Evolutionary conservation across 2,888 invertebrate species (phyloP).

Genomic region (Operophtera brumata): DNA sequence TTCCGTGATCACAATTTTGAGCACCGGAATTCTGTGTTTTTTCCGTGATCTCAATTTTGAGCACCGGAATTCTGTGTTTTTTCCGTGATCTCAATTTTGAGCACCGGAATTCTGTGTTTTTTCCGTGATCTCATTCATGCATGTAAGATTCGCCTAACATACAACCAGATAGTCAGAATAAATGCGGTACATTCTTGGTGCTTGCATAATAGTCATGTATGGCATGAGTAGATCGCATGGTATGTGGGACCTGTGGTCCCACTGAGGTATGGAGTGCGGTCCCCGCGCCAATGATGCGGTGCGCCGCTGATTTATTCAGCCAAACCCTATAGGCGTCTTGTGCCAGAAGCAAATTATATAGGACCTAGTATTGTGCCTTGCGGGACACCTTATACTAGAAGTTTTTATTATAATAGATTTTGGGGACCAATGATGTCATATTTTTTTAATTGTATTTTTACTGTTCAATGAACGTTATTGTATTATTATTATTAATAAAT

Average conservation of each 20-base stretch:
- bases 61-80: no score
- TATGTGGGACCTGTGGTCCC: slow-evolving; percentile 15
- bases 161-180: slow-evolving; percentile 1
- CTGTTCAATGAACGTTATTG: no score
- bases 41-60: no score
- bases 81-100: no score
- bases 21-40: no score
- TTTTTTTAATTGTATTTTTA: no score
- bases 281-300: neutral
- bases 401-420: no score
- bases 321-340: neutral
- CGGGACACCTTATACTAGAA: neutral
- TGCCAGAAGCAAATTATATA: neutral
- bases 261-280: slow-evolving; percentile 12
- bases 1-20: no score
- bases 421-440: no score
- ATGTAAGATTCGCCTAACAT: neutral
- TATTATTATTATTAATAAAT: no score
- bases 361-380: neutral
- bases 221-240: slow-evolving; percentile 13
- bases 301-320: neutral
- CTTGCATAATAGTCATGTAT: neutral
- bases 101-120: no score
- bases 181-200: slow-evolving; percentile 8
- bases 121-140: no score